Evolutionary conservation across 2,888 invertebrate species (phyloP), one percentile per base, ranked within the genome.

Genomic region (Heliconius cydno): DNA sequence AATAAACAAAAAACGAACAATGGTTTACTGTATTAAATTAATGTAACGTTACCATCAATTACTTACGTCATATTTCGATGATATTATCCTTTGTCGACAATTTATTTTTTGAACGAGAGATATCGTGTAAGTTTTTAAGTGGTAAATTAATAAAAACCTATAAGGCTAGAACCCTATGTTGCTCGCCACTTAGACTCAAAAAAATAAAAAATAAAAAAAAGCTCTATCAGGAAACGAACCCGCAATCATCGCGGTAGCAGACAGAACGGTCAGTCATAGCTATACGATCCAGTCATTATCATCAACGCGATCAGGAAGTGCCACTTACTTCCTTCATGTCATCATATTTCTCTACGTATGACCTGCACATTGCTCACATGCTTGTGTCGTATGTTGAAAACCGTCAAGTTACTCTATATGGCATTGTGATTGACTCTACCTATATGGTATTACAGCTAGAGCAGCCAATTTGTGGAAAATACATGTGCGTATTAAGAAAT

Each of bases 351-450:
- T 46, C 25, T 28, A 25, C 30, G 30, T 19, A 6, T 30, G 57
- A 65, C 60, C 10, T 38, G n/a, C 34, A 38, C 52, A 22, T 52
- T 19, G 22, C 52, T 74, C 46, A 28, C 38, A 25, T 46, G 63
- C 63, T 7, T n/a, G 60, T 66, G 30, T 66, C 28, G 67, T 74
- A 60, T 57, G 78, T 65, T 68, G 71, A 79, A 72, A 78, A 79
- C 72, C 52, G 41, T 71, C 81, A 82, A 77, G 77, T 73, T 81
- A 63, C 82, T 79, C 65, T 78, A 81, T 79, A 82, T 60, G 82
- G 82, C 65, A 68, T 72, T 65, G 67, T 46, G 74, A 81, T 76
- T 81, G 79, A 60, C 77, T 82, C 80, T 78, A 77, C 71, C 63
- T 73, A 76, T 66, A 38, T 52, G 15, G 25, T 65, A 75, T 19